These are phyloP conservation scores for Osmerus eperlanus DNA, from an alignment of 2,113 vertebrate species.

Conservation along the genomic window DNA sequence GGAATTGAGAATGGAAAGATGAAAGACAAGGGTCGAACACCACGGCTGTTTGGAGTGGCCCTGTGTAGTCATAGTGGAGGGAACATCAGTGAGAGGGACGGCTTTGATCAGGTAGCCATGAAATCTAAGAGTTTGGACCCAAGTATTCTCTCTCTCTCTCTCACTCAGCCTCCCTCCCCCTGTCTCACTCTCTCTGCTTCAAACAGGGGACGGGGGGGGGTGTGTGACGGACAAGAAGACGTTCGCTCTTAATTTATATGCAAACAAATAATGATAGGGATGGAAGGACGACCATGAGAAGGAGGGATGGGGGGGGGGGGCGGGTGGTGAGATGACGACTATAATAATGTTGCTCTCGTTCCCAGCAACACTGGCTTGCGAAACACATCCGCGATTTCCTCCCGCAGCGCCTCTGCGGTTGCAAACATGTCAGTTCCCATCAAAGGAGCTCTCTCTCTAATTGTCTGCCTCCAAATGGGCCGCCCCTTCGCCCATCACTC, in stretches of 20 bases:
- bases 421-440: slow-evolving; percentile 13
- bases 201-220: neutral
- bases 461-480: neutral
- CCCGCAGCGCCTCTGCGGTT: slow-evolving; percentile 3
- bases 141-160: slow-evolving; percentile 16
- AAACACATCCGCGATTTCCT: neutral
- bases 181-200: neutral
- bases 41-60: slow-evolving; percentile 46
- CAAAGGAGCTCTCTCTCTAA: slow-evolving; percentile 12
- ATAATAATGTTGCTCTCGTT: neutral
- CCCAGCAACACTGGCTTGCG: neutral
- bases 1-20: slow-evolving; percentile 26
- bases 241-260: neutral
- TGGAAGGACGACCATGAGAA: neutral
- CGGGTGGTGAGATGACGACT: neutral
- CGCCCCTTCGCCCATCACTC: slow-evolving; percentile 20
- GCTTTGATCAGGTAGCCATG: slow-evolving; percentile 63
- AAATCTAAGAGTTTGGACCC: slow-evolving; percentile 51
- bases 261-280: slow-evolving; percentile 9
- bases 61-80: slow-evolving; percentile 17
- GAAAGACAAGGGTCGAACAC: slow-evolving; percentile 38
- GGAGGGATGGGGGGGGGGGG: neutral
- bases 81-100: slow-evolving; percentile 43
- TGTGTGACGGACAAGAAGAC: neutral
- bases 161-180: slow-evolving; percentile 11